Evolutionary conservation across 2,113 vertebrate species (phyloP), one percentile per base, ranked within the genome.

Genomic region (Urocolius indicus): DNA sequence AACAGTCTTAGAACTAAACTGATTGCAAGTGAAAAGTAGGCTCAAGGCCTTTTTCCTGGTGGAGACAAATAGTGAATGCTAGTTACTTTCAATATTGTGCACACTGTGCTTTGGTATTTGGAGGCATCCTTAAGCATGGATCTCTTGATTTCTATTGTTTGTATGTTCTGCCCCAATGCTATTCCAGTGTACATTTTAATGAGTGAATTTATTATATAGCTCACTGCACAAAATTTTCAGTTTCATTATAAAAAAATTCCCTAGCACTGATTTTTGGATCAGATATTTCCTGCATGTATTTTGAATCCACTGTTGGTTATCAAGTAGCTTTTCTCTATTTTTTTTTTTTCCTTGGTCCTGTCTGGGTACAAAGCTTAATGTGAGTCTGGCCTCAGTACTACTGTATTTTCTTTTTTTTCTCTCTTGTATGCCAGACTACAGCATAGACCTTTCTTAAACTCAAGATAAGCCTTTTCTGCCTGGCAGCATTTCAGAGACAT

Each of bases 401-500:
- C 36, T 73, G 90, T 75, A n/a, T 67, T 80, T 93, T 91, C 38
- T 68, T 91, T 81, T 73, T 57, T 65, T 82, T 23, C 58, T 89
- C 21, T 57, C 26, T 51, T 91, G 80, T 66, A 94, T 87, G 66
- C 89, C 95, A 96, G 94, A 97, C 94, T 97, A 91, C 61, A 93
- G 88, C 59, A 55, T 19, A 96, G 95, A 95, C 96, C 95, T 96
- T 84, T 89, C 87, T 93, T 81, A 97, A 97, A 97, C 87, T 87
- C 93, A 95, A 97, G 97, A 98, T 96, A 96, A 97, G 95, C 89
- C 97, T 97, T 97, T 97, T 98, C 95, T 97, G 97, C 96, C 97
- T 97, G 96, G 98, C 96, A 97, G 97, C 96, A 91, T 96, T 98
- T 98, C 97, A 97, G 97, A 98, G 97, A 93, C 98, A 98, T 97